Conservation (phyloP, 2,888 invertebrate species). For the Drosophila flavopinicola region DNA sequence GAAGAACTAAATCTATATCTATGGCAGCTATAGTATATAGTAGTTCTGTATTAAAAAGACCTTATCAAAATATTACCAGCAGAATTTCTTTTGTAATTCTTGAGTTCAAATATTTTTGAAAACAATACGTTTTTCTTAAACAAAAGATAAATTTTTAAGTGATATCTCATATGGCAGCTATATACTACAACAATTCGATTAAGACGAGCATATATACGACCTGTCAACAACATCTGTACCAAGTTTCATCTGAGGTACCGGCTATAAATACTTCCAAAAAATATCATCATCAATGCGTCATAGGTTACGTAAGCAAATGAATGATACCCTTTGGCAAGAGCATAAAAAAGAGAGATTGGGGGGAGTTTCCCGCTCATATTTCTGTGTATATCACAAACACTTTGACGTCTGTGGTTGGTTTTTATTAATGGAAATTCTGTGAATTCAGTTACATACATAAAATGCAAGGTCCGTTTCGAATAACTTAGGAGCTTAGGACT, state of each 20-base stretch:
- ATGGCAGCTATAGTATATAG: no score
- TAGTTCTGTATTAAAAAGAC: no score
- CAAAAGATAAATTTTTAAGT: not conserved
- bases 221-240: not conserved
- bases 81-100: not conserved
- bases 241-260: no score
- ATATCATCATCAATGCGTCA: no score
- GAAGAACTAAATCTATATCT: no score
- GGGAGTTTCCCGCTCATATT: not conserved
- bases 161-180: not conserved
- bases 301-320: no score
- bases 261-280: no score
- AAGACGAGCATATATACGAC: not conserved
- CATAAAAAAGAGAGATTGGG: not conserved
- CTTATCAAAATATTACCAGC: no score
- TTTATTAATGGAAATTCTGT: conserved; percentile 62
- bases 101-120: no score
- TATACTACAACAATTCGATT: not conserved
- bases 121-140: no score
- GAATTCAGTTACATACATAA: conserved; percentile 59
- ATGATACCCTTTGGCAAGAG: not conserved
- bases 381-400: conserved; percentile 54
- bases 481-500: conserved; percentile 68
- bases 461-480: conserved; percentile 47
- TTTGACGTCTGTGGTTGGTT: conserved; percentile 47